Evolutionary conservation across 2,888 invertebrate species (phyloP), one percentile per base, ranked within the genome.

Genomic region (Macrophya alboannulata): DNA sequence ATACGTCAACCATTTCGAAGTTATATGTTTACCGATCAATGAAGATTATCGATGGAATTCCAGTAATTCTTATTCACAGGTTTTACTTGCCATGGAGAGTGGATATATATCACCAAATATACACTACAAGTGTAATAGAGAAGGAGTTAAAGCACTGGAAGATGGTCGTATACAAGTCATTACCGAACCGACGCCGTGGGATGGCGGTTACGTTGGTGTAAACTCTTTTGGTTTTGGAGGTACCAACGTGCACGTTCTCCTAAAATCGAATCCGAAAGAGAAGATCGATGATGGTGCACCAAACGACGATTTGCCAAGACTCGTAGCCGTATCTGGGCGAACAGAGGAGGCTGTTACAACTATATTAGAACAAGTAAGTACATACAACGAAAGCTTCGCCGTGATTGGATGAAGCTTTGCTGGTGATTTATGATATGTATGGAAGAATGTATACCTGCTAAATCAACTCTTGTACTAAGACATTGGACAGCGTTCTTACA

Each of bases 221-320:
- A 99, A 98, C 94, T 98, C 98, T 10, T 99, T 99, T 92, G 99
- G 99, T 0, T 99, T 99, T 91, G 99, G 99, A 45, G 99, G 99
- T 0, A 97, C 97, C 4, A 98, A 98, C 91, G 97, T 96, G 72
- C 97, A 97, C 90, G 94, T 96, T 45, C 91, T 97, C 62, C 92
- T 97, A 10, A 95, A 95, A 91, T 95, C 96, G 74, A 94, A 96
- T 85, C 90, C 94, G 0, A 95, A 95, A 87, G 95, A 90, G 51
- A 97, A 96, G 94, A 93, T 95, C 0, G 96, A 96, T 91, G 94
- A 94, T 1, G 96, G 95, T 17, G 90, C 95, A 17, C 96, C 97
- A 0, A 90, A 91, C 0, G 97, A 97, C 89, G 95, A 96, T 88
- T 91, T 97, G 0, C 97, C 97, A 0, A 95, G 98, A 83, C 93